Conservation (phyloP, 2,888 invertebrate species). For the Stramonita haemastoma region DNA sequence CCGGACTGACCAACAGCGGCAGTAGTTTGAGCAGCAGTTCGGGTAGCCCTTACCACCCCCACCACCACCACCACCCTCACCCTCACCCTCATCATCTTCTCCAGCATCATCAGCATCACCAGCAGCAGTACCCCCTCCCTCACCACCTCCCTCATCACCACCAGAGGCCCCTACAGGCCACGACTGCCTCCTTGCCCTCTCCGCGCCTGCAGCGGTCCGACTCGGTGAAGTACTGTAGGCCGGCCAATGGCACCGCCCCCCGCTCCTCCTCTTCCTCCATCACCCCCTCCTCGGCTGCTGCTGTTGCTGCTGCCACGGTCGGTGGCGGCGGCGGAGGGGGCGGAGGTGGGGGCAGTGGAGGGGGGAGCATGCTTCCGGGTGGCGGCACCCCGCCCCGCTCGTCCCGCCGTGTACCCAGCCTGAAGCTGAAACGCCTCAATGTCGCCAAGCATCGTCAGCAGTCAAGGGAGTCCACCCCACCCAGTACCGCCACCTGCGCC, state of each 20-base stretch:
- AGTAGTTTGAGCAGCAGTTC: conserved; percentile 28
- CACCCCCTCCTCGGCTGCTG: conserved; percentile 27
- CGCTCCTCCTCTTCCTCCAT: conserved; percentile 47
- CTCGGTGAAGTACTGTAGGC: conserved; percentile 68
- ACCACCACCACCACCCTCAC: conserved; percentile 32
- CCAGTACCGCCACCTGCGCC: background rate
- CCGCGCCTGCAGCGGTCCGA: conserved; percentile 68
- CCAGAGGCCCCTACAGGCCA: conserved; percentile 23
- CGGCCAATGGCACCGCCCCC: conserved; percentile 68
- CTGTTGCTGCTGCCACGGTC: no score
- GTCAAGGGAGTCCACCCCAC: background rate
- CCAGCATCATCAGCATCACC: conserved; percentile 1
- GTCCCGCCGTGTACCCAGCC: conserved; percentile 69
- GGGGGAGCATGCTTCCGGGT: conserved; percentile 6
- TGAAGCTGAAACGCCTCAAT: conserved; percentile 70
- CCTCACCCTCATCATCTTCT: conserved; percentile 21
- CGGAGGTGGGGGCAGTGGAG: background rate
- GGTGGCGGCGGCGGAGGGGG: background rate
- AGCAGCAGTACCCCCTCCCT: conserved; percentile 32
- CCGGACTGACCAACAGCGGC: background rate
- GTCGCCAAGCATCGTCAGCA: conserved; percentile 40
- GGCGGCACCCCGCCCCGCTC: conserved; percentile 59
- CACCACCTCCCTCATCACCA: conserved; percentile 31
- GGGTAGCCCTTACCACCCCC: conserved; percentile 31
- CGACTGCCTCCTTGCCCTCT: conserved; percentile 53